Evolutionary conservation across 1,140 invertebrate species (phyloP), one percentile per base, ranked within the genome.

Genomic region (Chrysoperla carnea): DNA sequence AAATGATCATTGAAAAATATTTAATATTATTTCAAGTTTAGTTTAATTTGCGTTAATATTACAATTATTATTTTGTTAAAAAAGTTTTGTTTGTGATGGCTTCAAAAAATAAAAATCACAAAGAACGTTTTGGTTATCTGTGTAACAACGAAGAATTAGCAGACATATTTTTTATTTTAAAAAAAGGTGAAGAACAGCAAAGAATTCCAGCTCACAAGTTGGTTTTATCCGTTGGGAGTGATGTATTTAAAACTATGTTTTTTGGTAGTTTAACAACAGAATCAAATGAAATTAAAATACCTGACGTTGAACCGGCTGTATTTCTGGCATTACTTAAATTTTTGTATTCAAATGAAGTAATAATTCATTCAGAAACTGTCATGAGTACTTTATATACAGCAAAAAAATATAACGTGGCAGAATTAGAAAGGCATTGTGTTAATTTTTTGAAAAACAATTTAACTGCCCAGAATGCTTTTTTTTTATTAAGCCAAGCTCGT

Each of bases 161-260:
- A n/a, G n/a, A n/a, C n/a, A n/a, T n/a, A n/a, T n/a, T n/a, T n/a
- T n/a, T n/a, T n/a, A n/a, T n/a, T n/a, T n/a, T n/a, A n/a, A n/a
- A n/a, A n/a, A n/a, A n/a, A n/a, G 83, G 83, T 41, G 71, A 71
- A 49, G 73, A 74, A 11, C 66, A 69, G 11, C 70, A 76, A 40
- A 74, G 81, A 41, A 81, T 89, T 48, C 83, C 84, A 4, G 84
- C 84, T 4, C 86, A 90, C 53, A 87, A 84, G 57, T 81, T 89
- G 59, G 75, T 90, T 4, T 57, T 90, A 6, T 81, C 81, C 6
- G 78, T 84, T 36, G 83, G 84, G 6, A 84, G 79, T 59, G 78
- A 80, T 4, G 84, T 89, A 2, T 89, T 89, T 61, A 83, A 89
- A 62, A 81, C 83, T 7, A 86, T 89, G 80, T 89, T 90, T 54